Evolutionary conservation across 2,113 vertebrate genomes (phyloP).

Genomic region (Narcine bancroftii): DNA sequence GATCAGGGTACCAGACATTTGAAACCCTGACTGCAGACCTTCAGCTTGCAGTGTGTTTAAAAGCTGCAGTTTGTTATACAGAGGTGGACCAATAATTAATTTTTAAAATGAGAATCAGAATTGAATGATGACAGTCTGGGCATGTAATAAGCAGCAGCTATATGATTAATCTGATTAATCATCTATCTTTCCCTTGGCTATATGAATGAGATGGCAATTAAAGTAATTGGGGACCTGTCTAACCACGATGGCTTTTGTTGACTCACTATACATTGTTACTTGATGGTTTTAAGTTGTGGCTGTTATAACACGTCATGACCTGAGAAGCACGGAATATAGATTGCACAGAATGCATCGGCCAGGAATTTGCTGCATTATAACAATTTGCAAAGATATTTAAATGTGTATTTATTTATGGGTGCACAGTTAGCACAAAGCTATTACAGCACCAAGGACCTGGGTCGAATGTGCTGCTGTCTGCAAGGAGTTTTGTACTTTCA

Average conservation of each 20-base stretch:
- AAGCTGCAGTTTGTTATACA: no score
- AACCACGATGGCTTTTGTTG: neutral
- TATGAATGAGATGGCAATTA: neutral
- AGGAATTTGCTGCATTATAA: neutral
- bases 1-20: no score
- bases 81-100: neutral
- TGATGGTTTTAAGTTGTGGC: neutral
- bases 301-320: neutral
- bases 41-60: neutral
- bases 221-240: neutral
- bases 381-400: neutral
- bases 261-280: neutral
- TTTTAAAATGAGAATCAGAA: neutral
- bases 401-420: no score
- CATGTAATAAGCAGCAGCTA: neutral
- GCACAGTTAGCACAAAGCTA: no score
- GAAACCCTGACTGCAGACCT: neutral
- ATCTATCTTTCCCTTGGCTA: conserved; percentile 11
- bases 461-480: no score
- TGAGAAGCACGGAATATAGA: neutral
- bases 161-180: conserved; percentile 6
- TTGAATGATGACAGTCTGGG: neutral
- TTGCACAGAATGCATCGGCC: neutral
- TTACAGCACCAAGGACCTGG: no score
- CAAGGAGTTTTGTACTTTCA: no score